A percentile compares a stretch with the other conserved stretches of the same genome.
Evolutionary conservation across 1,140 invertebrate species (phyloP).

Genomic region (Antheraea mylitta): DNA sequence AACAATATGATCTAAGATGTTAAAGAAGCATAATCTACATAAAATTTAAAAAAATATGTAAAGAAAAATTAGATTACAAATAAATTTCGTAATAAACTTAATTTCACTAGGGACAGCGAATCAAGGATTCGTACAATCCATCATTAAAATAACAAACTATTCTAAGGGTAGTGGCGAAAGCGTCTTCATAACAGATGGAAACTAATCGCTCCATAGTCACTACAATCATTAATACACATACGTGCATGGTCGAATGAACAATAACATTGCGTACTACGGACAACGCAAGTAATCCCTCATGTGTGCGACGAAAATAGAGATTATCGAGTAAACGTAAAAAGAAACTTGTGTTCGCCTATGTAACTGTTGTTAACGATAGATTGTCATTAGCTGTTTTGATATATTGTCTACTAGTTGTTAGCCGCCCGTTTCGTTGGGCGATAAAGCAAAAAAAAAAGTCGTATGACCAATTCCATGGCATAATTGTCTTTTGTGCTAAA

Average conservation of each 20-base stretch:
- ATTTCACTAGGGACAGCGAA: too few relatives aligned
- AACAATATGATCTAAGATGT: too few relatives aligned
- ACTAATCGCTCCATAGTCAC: conserved; percentile 39
- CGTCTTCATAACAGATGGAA: conserved; percentile 41
- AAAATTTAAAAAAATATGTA: too few relatives aligned
- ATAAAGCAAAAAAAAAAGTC: too few relatives aligned
- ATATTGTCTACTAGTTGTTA: conserved; percentile 5
- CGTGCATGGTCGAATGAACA: conserved; percentile 40
- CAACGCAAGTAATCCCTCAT: neutral
- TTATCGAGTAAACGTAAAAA: neutral
- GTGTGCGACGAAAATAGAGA: neutral
- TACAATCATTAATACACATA: conserved; percentile 56
- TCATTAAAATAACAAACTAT: neutral
- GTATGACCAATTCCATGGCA: too few relatives aligned
- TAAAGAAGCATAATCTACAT: too few relatives aligned
- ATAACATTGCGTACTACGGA: conserved; percentile 27
- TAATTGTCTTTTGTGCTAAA: too few relatives aligned
- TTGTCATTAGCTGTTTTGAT: conserved; percentile 51
- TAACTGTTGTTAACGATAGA: conserved; percentile 23
- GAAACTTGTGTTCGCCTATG: conserved; percentile 10
- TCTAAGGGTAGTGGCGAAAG: conserved; percentile 26
- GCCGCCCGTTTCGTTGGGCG: too few relatives aligned
- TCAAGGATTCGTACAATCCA: conserved; percentile 10
- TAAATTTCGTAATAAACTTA: too few relatives aligned
- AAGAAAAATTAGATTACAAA: too few relatives aligned